Percentiles rank a stretch among this genome's conserved stretches.
Evolutionary conservation across 2,888 invertebrate genomes (phyloP).

Genomic region (Dicyrtoma fusca): DNA sequence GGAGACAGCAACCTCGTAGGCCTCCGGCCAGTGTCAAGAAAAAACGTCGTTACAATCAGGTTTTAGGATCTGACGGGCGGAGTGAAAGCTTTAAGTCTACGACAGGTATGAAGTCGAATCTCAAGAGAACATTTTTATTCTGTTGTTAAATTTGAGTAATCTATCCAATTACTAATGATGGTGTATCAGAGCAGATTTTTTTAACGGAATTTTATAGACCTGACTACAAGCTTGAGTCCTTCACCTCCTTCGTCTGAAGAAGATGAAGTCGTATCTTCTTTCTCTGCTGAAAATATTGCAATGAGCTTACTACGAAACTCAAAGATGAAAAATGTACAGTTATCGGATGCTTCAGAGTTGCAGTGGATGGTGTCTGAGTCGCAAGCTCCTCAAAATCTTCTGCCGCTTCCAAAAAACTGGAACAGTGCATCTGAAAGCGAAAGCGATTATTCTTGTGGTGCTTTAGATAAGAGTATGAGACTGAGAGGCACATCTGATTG

Average conservation of each 20-base stretch:
- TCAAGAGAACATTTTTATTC: constrained; percentile 4
- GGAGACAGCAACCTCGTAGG: constrained; percentile 48
- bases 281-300: constrained; percentile 79
- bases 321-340: constrained; percentile 68
- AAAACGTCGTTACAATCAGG: constrained; percentile 41
- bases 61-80: constrained; percentile 43
- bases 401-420: constrained; percentile 75
- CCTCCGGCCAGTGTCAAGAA: constrained; percentile 50
- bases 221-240: constrained; percentile 45
- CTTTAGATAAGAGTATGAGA: constrained; percentile 52
- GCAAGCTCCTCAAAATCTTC: constrained; percentile 75
- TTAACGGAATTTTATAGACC: constrained; percentile 40
- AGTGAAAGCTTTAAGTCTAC: constrained; percentile 47
- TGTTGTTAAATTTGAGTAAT: too few species aligned
- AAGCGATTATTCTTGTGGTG: constrained; percentile 58
- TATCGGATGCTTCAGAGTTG: constrained; percentile 76
- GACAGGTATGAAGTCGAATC: constrained; percentile 35
- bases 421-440: constrained; percentile 70
- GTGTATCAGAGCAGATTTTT: too few species aligned
- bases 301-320: constrained; percentile 75
- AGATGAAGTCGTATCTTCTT: constrained; percentile 61
- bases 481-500: constrained; percentile 77
- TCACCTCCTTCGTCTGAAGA: constrained; percentile 48
- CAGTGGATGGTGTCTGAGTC: constrained; percentile 79
- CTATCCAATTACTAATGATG: too few species aligned